Base-by-base conservation (phyloP, 2,797 vertebrate genomes). In the Todus mexicanus region DNA sequence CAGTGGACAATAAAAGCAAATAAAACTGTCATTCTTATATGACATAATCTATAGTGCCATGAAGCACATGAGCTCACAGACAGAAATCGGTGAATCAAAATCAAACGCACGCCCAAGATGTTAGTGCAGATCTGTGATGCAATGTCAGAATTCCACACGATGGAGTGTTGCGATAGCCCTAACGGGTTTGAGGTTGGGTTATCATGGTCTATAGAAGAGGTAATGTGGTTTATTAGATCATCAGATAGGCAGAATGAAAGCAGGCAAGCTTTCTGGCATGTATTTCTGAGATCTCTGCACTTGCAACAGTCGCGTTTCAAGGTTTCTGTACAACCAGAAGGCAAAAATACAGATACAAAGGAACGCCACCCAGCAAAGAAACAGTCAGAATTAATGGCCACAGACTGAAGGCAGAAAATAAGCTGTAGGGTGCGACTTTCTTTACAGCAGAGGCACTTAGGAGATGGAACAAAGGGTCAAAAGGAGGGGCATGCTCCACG, bases 381-480 rank as follows among this genome's bases (percentile, higher is more conserved):
- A 79, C 26, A 89, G 79, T 19, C 56, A 59, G 87, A 89, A 94
- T 85, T 89, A 94, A 95, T 53, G 79, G 92, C 60, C 79, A 81
- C 1, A 56, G 68, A 73, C 38, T 50, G 60, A 78, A 87, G 71
- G 70, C 63, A 93, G 79, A 91, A 94, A 95, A 92, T 87, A 90
- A 96, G 86, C 81, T 84, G 82, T 60, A 63, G 79, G 79, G 89
- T 87, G 80, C 14, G 0, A 91, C 76, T 75, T 85, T 53, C 79
- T 78, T 91, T 60, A 81, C 63, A 86, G 92, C 3, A n/a, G 73
- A 93, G 84, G 92, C 93, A 85, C 87, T 93, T 59, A 69, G 0
- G 31, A 89, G 87, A 60, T 45, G 85, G 94, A 94, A 96, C 93
- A 90, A 94, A 93, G 78, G 92, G 95, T 95, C 95, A 94, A 81